phyloP scores from a whole-genome alignment of 2,797 vertebrate species.

The Acanthopagrus latus region DNA sequence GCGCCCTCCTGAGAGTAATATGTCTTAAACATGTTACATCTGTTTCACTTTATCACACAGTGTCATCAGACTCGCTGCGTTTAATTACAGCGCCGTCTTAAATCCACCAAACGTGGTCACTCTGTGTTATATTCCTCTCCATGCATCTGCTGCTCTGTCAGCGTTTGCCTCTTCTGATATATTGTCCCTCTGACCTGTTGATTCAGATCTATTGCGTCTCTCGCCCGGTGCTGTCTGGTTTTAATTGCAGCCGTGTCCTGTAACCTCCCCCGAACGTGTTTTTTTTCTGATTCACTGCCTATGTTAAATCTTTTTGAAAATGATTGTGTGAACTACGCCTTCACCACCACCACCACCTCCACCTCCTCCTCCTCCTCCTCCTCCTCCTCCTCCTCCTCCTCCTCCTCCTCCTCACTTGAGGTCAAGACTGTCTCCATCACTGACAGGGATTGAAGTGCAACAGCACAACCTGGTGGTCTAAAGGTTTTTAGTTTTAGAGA shows the following conservation, averaged over 20 bases:
- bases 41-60: not conserved
- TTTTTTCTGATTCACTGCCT: slow-evolving; percentile 52
- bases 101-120: slow-evolving; percentile 12
- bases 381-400: no score
- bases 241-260: slow-evolving; percentile 56
- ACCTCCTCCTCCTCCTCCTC: not conserved
- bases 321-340: slow-evolving; percentile 19
- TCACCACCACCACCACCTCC: no score
- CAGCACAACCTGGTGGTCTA: slow-evolving; percentile 76
- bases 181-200: slow-evolving; percentile 42
- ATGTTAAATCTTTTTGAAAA: slow-evolving; percentile 63
- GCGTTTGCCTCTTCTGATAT: slow-evolving; percentile 5
- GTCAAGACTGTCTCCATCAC: not conserved
- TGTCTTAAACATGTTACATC: not conserved
- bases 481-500: not conserved
- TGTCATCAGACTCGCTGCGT: slow-evolving; percentile 1
- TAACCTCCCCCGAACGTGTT: slow-evolving; percentile 36
- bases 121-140: not conserved
- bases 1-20: not conserved
- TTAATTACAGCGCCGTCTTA: slow-evolving; percentile 12
- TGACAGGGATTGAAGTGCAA: slow-evolving; percentile 60
- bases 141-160: slow-evolving; percentile 30
- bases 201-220: slow-evolving; percentile 33
- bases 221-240: slow-evolving; percentile 18
- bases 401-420: not conserved